Conservation (phyloP, 2,113 vertebrate species). For the Zosterops borbonicus region DNA sequence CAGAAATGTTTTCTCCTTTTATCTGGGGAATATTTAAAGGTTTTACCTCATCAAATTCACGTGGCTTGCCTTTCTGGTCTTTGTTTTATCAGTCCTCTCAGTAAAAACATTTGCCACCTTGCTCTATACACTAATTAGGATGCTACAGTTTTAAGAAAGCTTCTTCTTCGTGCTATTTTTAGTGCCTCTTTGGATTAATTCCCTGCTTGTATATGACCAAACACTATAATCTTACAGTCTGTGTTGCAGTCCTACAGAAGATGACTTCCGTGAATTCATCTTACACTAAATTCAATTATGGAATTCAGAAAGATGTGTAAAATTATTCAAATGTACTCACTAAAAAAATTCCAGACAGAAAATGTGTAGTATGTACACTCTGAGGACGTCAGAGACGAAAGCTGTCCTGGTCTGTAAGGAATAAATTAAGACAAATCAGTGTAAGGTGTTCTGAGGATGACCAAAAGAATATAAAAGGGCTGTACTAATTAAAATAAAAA, state of each 20-base stretch:
- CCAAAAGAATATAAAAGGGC: neutral
- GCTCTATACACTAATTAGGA: neutral
- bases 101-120: neutral
- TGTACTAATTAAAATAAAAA: constrained; percentile 27
- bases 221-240: neutral
- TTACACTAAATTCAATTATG: neutral
- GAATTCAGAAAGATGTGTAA: neutral
- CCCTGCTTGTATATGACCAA: neutral
- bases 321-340: neutral
- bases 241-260: neutral
- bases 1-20: neutral
- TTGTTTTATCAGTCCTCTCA: neutral
- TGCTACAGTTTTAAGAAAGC: neutral
- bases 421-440: constrained; percentile 16
- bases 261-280: neutral
- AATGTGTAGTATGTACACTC: neutral
- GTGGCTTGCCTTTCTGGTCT: neutral
- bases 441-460: neutral
- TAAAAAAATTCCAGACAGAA: neutral
- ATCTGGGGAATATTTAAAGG: neutral
- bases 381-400: neutral
- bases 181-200: neutral
- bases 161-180: neutral
- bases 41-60: neutral
- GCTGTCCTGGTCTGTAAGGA: neutral